Evolutionary conservation across 2,113 vertebrate genomes (phyloP).

Genomic region (Pseudorectes ferrugineus): DNA sequence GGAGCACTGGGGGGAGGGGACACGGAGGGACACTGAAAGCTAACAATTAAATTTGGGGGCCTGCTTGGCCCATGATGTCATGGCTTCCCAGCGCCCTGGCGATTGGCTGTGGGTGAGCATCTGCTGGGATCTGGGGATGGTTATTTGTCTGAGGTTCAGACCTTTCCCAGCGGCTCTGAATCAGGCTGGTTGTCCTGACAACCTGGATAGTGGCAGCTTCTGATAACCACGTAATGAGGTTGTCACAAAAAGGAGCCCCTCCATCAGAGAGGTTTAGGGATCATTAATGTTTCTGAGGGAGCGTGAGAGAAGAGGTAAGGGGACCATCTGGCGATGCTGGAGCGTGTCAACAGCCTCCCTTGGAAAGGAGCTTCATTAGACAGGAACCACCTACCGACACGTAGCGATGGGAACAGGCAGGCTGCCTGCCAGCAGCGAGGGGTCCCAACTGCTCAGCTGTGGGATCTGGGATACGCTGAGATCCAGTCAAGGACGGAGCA

Average conservation of each 20-base stretch:
- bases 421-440: neutral
- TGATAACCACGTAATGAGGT: conserved; percentile 76
- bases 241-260: conserved; percentile 69
- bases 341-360: neutral
- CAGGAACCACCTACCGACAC: conserved; percentile 4
- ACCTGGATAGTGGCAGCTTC: conserved; percentile 81
- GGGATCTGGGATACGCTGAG: neutral
- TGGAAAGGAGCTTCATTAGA: conserved; percentile 10
- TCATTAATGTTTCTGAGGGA: conserved; percentile 32
- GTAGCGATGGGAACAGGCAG: conserved; percentile 15
- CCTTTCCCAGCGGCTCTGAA: conserved; percentile 80
- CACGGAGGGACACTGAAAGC: conserved; percentile 61
- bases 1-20: neutral
- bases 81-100: conserved; percentile 72
- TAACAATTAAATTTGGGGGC: conserved; percentile 70
- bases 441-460: neutral
- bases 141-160: conserved; percentile 86
- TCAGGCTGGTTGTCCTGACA: conserved; percentile 92
- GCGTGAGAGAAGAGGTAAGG: neutral
- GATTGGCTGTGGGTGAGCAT: conserved; percentile 87
- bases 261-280: conserved; percentile 30
- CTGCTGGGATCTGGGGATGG: conserved; percentile 83
- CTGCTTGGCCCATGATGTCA: conserved; percentile 91
- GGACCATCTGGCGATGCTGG: neutral
- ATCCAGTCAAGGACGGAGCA: neutral